Percentiles rank a stretch among this genome's conserved stretches.
Evolutionary conservation across 2,888 invertebrate genomes (phyloP).

Genomic region (Rapana venosa): DNA sequence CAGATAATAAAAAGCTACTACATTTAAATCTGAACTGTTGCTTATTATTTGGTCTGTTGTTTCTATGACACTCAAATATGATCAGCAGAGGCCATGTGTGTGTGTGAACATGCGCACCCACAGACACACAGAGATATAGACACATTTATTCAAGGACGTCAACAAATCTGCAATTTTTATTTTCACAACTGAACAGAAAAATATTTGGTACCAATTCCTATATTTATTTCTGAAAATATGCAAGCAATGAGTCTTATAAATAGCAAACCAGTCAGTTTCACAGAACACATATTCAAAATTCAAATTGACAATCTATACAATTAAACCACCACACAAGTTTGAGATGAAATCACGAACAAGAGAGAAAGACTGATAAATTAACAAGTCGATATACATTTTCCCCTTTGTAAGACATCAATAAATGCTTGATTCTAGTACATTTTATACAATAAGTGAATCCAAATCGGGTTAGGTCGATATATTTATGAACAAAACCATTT

Average conservation of each 20-base stretch:
- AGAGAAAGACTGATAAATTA: conserved; percentile 25
- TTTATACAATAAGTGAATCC: background rate
- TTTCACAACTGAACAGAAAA: conserved; percentile 1
- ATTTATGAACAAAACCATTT: no score
- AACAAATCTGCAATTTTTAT: conserved; percentile 2
- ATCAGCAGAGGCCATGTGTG: background rate
- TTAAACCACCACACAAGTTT: conserved; percentile 10
- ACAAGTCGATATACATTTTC: background rate
- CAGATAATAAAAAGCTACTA: background rate
- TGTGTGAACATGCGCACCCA: conserved; percentile 8
- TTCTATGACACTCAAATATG: no score
- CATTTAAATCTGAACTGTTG: background rate
- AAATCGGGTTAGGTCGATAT: no score
- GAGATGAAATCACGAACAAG: background rate
- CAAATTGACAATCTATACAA: background rate
- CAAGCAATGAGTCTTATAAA: background rate
- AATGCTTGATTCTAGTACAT: background rate
- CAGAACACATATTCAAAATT: background rate
- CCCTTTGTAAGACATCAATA: background rate
- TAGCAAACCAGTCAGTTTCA: background rate
- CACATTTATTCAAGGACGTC: background rate
- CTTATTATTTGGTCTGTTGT: background rate
- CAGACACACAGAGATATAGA: conserved; percentile 16
- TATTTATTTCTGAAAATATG: background rate
- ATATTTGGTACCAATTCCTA: conserved; percentile 23